Evolutionary conservation across 2,797 vertebrate genomes (phyloP).

Genomic region (Acanthurus tractus): DNA sequence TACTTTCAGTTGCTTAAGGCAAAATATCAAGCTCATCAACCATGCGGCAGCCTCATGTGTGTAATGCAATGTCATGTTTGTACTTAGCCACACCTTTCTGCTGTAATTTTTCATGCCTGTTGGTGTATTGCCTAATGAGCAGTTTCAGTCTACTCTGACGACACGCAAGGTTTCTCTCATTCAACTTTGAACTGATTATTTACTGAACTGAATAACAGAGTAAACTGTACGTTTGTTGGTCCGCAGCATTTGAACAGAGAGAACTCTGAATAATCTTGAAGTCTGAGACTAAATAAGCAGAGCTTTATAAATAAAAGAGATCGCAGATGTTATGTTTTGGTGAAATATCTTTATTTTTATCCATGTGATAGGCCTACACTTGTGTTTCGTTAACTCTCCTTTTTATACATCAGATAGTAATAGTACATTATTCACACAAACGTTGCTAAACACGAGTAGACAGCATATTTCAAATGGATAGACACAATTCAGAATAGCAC

Average conservation of each 20-base stretch:
- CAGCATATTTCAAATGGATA: slow-evolving; percentile 90
- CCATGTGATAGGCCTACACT: slow-evolving; percentile 90
- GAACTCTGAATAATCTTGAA: not conserved
- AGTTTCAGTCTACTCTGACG: slow-evolving; percentile 36
- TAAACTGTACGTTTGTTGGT: too few species aligned
- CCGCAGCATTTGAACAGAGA: not conserved
- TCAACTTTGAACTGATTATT: not conserved
- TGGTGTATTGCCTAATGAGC: slow-evolving; percentile 2
- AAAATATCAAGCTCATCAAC: not conserved
- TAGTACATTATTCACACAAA: slow-evolving; percentile 93
- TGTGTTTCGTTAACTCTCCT: slow-evolving; percentile 87
- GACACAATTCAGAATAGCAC: slow-evolving; percentile 91
- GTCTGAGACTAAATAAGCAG: not conserved
- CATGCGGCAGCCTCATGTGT: rapidly evolving
- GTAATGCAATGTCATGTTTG: not conserved
- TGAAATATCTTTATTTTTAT: slow-evolving; percentile 93
- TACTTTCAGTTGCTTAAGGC: not conserved
- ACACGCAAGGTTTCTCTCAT: slow-evolving; percentile 5
- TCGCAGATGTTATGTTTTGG: slow-evolving; percentile 68
- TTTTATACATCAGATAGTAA: slow-evolving; percentile 93
- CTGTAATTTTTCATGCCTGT: slow-evolving; percentile 18
- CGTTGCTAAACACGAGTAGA: slow-evolving; percentile 94
- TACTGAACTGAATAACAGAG: not conserved
- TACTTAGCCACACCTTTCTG: slow-evolving; percentile 46
- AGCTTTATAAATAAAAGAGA: not conserved